Evolutionary conservation across 2,888 invertebrate species (phyloP).

Genomic region (Metalampra italica): DNA sequence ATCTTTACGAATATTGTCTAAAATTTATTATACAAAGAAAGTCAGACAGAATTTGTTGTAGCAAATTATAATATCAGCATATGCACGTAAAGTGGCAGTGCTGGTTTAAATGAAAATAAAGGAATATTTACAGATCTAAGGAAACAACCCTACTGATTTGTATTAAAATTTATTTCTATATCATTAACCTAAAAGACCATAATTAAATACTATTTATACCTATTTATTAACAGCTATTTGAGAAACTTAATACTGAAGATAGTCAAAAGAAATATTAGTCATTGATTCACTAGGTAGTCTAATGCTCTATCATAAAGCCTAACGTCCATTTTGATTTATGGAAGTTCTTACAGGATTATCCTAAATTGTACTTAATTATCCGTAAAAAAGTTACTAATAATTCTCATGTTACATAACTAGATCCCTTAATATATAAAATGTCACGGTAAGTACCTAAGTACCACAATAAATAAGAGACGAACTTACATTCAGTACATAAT

Average conservation of each 20-base stretch:
- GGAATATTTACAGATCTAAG: slow-evolving; percentile 71
- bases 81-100: not conserved
- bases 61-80: not conserved
- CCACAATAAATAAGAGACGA: slow-evolving; percentile 77
- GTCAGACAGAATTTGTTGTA: not conserved
- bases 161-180: slow-evolving; percentile 68
- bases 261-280: slow-evolving; percentile 50
- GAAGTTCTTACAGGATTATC: slow-evolving; percentile 59
- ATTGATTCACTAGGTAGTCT: slow-evolving; percentile 41
- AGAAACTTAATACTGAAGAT: slow-evolving; percentile 74
- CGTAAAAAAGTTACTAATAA: slow-evolving; percentile 53
- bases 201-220: slow-evolving; percentile 35
- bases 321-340: slow-evolving; percentile 56
- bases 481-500: slow-evolving; percentile 73
- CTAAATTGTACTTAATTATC: slow-evolving; percentile 72
- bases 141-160: slow-evolving; percentile 72
- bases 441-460: slow-evolving; percentile 72
- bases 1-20: too few relatives aligned
- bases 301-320: slow-evolving; percentile 40
- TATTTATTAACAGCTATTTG: slow-evolving; percentile 64
- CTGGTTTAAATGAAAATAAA: slow-evolving; percentile 20
- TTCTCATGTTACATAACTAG: slow-evolving; percentile 59
- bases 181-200: slow-evolving; percentile 54
- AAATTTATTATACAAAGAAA: too few relatives aligned
- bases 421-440: slow-evolving; percentile 58